Conservation (phyloP, 2,888 invertebrate genomes). For the Norana najaformis region DNA sequence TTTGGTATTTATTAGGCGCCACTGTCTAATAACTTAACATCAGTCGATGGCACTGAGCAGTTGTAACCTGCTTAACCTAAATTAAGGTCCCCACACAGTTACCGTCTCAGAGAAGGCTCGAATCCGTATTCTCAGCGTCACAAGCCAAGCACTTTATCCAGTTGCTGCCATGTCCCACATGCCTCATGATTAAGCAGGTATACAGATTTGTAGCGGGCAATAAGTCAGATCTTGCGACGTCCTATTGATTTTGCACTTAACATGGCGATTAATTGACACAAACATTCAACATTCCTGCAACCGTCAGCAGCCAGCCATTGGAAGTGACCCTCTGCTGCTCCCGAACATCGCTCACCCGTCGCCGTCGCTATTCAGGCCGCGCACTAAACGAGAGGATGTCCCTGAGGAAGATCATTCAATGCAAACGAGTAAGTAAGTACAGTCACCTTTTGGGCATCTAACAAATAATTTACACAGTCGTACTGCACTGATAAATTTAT, state of each 20-base stretch:
- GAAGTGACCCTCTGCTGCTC: neutral
- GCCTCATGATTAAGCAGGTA: too few species aligned
- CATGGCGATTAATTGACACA: neutral
- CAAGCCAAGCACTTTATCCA: too few species aligned
- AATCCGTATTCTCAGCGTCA: too few species aligned
- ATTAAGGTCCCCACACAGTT: too few species aligned
- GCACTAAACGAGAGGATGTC: neutral
- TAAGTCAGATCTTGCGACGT: neutral
- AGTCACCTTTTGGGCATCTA: neutral
- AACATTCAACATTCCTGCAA: conserved; percentile 10
- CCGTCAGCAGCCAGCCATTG: neutral
- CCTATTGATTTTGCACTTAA: conserved; percentile 9
- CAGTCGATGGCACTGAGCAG: too few species aligned
- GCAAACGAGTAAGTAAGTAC: neutral
- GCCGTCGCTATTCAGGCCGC: neutral
- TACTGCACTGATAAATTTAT: neutral
- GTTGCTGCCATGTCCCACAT: too few species aligned
- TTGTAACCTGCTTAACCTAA: too few species aligned
- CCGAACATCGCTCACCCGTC: neutral
- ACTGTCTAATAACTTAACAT: too few species aligned
- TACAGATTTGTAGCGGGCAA: neutral
- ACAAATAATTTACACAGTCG: neutral
- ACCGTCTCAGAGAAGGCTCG: too few species aligned
- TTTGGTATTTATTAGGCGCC: too few species aligned
- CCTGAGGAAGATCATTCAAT: neutral